A percentile compares a stretch with the other conserved stretches of the same genome.
Evolutionary conservation across 2,113 vertebrate genomes (phyloP).

Genomic region (Lepisosteus osseus): DNA sequence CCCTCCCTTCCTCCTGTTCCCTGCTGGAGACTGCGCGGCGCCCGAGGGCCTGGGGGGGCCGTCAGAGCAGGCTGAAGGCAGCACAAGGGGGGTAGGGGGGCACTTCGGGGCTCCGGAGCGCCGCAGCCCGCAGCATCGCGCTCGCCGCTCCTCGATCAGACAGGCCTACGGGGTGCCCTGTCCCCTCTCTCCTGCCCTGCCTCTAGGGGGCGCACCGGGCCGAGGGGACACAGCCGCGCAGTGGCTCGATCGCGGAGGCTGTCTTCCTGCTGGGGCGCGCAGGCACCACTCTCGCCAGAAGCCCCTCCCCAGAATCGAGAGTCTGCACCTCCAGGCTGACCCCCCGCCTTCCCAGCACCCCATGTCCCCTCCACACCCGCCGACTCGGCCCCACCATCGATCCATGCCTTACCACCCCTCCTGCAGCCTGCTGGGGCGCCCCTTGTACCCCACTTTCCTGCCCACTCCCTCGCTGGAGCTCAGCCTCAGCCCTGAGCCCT

Average conservation of each 20-base stretch:
- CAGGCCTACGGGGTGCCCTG: constrained; percentile 17
- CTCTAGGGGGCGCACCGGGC: too few species aligned
- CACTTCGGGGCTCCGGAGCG: too few species aligned
- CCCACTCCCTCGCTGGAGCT: constrained; percentile 29
- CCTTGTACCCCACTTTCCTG: constrained; percentile 19
- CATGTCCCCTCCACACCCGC: constrained; percentile 3
- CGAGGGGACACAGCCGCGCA: too few species aligned
- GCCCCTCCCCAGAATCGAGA: constrained; percentile 3
- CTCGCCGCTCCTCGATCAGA: too few species aligned
- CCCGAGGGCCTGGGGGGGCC: too few species aligned
- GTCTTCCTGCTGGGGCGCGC: constrained; percentile 11
- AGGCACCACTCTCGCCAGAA: neutral
- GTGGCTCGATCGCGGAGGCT: constrained; percentile 6
- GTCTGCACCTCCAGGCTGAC: constrained; percentile 33
- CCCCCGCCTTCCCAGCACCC: constrained; percentile 33
- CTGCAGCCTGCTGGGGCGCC: constrained; percentile 52
- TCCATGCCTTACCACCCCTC: constrained; percentile 50
- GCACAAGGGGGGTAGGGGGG: too few species aligned
- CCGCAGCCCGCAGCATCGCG: too few species aligned
- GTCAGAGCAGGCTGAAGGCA: too few species aligned
- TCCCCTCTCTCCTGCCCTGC: constrained; percentile 24
- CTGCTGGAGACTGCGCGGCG: too few species aligned
- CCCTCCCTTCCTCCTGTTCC: too few species aligned
- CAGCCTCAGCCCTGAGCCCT: constrained; percentile 57
- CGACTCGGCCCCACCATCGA: constrained; percentile 23